Base-by-base conservation (phyloP, 2,797 vertebrate species). In the Rhabdomys pumilio region DNA sequence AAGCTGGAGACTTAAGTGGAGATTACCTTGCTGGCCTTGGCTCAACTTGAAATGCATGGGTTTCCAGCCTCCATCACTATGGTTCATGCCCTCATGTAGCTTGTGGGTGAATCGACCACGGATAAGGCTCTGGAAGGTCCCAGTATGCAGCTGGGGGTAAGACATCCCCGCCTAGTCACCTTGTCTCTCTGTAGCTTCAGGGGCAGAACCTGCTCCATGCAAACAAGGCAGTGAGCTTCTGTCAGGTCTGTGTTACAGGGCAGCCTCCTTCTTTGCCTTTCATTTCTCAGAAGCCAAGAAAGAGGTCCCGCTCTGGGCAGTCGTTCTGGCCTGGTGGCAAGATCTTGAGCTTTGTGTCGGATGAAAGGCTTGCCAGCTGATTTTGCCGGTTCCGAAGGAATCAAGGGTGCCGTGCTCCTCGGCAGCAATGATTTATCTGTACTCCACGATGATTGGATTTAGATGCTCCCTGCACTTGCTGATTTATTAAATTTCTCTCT, bases 141-240 rank as follows among this genome's bases (percentile, higher is more conserved):
- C 44, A 69, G 91, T 41, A 80, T 55, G 87, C 87, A 93, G 95
- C 87, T 61, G 79, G 72, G 88, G 88, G 53, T 82, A 65, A 94
- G 91, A 89, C 26, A 76, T 86, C 47, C 76, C 85, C 65, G 63
- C n/a, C 91, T 95, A 91, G 93, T 97, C 91, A 50, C 91, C 89
- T 88, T 80, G 24, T 76, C 93, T 94, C 84, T 79, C 96, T 95
- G 81, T 94, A 97, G 93, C 93, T 96, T 65, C 77, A 84, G 96
- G 91, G 94, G 96, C 92, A 96, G 97, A 97, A 97, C 72, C 93
- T 89, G 96, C 96, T 80, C 55, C 96, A 93, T 91, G 93, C 81
- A 88, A 92, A 96, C 84, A 98, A 98, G 97, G 98, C 98, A 97
- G 98, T 97, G 98, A 93, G 96, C 98, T 98, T 87, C 95, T 59